phyloP scores from a whole-genome alignment of 2,888 invertebrate species.

The Melolontha melolontha region DNA sequence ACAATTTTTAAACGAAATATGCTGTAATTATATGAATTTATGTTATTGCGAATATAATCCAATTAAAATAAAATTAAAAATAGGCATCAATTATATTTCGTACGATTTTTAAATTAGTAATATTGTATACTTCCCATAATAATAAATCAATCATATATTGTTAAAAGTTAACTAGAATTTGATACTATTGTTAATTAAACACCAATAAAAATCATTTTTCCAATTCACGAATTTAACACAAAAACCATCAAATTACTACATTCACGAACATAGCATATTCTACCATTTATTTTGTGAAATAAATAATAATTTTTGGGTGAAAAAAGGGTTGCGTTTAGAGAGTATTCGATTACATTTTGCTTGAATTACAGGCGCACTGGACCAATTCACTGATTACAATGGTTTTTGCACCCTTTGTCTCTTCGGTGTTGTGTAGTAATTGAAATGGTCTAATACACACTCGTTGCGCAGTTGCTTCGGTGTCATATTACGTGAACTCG shows the following conservation, averaged over 20 bases:
- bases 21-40: no score
- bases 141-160: no score
- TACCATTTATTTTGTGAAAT: conserved; percentile 24
- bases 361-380: conserved; percentile 51
- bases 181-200: conserved; percentile 12
- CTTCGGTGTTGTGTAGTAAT: conserved; percentile 47
- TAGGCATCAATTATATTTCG: no score
- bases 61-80: no score
- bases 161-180: not conserved
- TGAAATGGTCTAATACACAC: conserved; percentile 54
- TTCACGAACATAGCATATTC: not conserved
- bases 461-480: conserved; percentile 55
- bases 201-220: conserved; percentile 10
- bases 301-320: conserved; percentile 42
- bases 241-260: conserved; percentile 22
- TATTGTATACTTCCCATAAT: no score
- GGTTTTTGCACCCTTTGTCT: conserved; percentile 51
- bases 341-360: conserved; percentile 43
- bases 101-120: no score
- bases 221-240: not conserved
- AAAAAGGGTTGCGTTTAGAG: conserved; percentile 42
- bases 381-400: conserved; percentile 51
- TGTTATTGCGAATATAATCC: no score
- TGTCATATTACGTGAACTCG: conserved; percentile 53
- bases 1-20: no score